Evolutionary conservation across 2,797 vertebrate species (phyloP), one percentile per base, ranked within the genome.

Genomic region (Spinus pinus): DNA sequence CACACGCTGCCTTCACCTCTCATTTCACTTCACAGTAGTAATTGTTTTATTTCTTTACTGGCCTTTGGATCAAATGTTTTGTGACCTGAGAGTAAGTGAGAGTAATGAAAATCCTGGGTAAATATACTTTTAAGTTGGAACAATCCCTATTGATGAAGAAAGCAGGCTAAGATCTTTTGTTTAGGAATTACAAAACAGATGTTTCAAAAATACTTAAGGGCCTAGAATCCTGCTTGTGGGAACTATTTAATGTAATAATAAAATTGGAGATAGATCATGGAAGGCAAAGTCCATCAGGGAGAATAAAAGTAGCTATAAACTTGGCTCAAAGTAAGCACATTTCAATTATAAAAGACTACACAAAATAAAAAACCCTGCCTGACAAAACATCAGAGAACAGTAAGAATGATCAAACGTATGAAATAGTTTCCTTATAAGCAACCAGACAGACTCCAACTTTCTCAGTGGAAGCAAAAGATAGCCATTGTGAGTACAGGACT

Each of bases 1-100:
- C 47, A 24, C 2, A 31, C 0, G 0, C 46, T 23, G 2, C 6
- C 15, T 7, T 53, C 39, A 47, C 41, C 56, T 44, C 53, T 39
- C 46, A 10, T 4, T 66, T 50, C n/a, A 78, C 18, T 61, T 66
- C 60, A 42, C 19, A 50, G 14, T 2, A 58, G 27, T 27, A 22
- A 49, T n/a, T 16, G 19, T 4, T 88, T 69, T 61, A 33, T 53
- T 82, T 72, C 12, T 62, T 72, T 56, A 42, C 18, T 69, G 60
- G 46, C 37, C 50, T 72, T 80, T 25, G 64, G 20, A 80, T 47
- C 46, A 71, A 81, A 37, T 49, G 7, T 0, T 14, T 62, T 74
- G 47, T 56, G 8, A 79, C 41, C 87, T 42, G 14, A 54, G 23
- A 85, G 31, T 23, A 49, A 56, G 71, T 18, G 23, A n/a, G 14